Evolutionary conservation across 2,113 vertebrate species (phyloP).

Genomic region (Miniopterus natalensis): DNA sequence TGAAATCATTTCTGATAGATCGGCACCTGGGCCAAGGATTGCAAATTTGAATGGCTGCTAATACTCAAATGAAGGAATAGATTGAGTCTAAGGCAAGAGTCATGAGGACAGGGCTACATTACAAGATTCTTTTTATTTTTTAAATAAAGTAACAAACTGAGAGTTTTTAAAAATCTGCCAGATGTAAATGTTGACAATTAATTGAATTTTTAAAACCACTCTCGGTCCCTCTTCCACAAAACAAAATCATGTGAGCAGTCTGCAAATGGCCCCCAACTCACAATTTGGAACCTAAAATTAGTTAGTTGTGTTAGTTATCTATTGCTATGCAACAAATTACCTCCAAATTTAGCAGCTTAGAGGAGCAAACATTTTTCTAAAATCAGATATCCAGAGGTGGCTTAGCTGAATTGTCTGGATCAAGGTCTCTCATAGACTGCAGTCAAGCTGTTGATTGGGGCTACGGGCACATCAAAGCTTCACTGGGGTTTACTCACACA

Average conservation of each 20-base stretch:
- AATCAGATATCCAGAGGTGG: background rate
- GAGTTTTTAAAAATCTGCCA: background rate
- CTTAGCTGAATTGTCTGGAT: background rate
- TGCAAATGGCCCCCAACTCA: background rate
- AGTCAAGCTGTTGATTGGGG: background rate
- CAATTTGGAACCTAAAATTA: slow-evolving; percentile 4
- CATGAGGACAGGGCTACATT: background rate
- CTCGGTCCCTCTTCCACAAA: background rate
- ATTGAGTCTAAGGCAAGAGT: background rate
- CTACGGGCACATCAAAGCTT: background rate
- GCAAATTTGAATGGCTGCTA: background rate
- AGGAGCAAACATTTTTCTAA: background rate
- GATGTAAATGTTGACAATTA: slow-evolving; percentile 9
- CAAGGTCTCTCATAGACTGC: background rate
- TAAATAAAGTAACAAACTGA: background rate
- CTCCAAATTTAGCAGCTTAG: background rate
- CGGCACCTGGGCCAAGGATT: background rate
- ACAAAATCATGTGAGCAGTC: slow-evolving; percentile 11
- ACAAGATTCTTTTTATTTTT: background rate
- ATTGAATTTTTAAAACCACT: background rate
- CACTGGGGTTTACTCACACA: background rate
- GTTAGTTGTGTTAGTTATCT: slow-evolving; percentile 11
- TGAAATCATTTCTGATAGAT: slow-evolving; percentile 2
- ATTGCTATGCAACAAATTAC: background rate
- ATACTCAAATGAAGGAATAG: background rate